phyloP scores from a whole-genome alignment of 2,113 vertebrate species.

The Papio anubis region DNA sequence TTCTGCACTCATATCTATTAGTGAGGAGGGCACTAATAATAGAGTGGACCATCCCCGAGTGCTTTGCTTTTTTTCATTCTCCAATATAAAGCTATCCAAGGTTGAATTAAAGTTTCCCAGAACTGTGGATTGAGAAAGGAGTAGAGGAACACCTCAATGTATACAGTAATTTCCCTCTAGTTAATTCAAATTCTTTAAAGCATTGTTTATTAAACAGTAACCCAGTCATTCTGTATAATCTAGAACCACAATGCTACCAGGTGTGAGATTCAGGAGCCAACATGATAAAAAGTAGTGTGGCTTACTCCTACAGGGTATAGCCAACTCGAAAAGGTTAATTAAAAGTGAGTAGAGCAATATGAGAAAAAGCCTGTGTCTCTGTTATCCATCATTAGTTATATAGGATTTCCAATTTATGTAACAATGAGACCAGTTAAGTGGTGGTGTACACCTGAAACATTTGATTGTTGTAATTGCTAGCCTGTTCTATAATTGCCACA shows the following conservation, averaged over 20 bases:
- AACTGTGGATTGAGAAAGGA: neutral
- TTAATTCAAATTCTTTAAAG: neutral
- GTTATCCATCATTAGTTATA: neutral
- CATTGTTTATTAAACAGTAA: neutral
- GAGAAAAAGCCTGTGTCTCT: neutral
- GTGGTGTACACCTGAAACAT: neutral
- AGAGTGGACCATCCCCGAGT: neutral
- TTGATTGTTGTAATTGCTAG: neutral
- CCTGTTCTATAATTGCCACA: neutral
- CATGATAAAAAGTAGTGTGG: accelerated
- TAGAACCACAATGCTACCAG: neutral
- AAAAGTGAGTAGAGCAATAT: neutral
- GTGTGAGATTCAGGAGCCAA: neutral
- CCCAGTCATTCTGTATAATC: neutral
- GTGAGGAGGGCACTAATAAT: neutral
- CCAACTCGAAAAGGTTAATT: slow-evolving; percentile 1
- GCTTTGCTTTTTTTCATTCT: neutral
- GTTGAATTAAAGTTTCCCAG: neutral
- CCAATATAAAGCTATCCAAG: neutral
- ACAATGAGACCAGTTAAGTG: slow-evolving; percentile 10
- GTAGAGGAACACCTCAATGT: neutral
- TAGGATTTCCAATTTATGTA: slow-evolving; percentile 54
- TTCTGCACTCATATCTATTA: neutral
- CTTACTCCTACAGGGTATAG: neutral
- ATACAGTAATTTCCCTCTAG: neutral